Conservation (phyloP, 1,140 invertebrate species). For the Trialeurodes vaporariorum region DNA sequence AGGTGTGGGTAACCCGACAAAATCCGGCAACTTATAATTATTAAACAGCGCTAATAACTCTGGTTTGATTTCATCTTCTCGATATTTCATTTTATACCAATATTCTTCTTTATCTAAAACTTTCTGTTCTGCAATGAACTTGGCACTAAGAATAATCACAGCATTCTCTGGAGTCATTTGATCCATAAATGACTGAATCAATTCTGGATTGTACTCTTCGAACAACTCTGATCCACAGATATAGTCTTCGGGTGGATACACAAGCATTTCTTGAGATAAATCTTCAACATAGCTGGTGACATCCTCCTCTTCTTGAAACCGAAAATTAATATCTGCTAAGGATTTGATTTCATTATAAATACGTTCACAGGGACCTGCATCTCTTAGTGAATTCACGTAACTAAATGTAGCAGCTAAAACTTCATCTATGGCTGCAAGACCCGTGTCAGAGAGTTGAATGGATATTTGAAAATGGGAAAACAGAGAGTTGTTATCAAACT, state of each 20-base stretch:
- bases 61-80: conserved; percentile 16
- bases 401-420: conserved; percentile 55
- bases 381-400: conserved; percentile 56
- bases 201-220: conserved; percentile 65
- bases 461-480: conserved; percentile 53
- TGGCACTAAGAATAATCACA: conserved; percentile 56
- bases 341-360: conserved; percentile 63
- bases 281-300: conserved; percentile 67
- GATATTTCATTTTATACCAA: conserved; percentile 58
- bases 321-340: conserved; percentile 52
- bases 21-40: conserved; percentile 38
- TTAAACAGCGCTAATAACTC: conserved; percentile 41
- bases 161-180: conserved; percentile 55
- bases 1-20: conserved; percentile 55
- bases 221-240: conserved; percentile 53
- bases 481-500: conserved; percentile 43
- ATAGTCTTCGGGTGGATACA: conserved; percentile 62
- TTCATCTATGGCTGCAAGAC: conserved; percentile 54
- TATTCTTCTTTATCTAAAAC: conserved; percentile 50
- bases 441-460: conserved; percentile 66
- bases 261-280: conserved; percentile 65
- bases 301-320: conserved; percentile 51
- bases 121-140: conserved; percentile 35
- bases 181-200: conserved; percentile 51
- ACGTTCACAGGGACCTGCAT: conserved; percentile 46